phyloP scores from a whole-genome alignment of 2,113 vertebrate genomes.

The Mus pahari region DNA sequence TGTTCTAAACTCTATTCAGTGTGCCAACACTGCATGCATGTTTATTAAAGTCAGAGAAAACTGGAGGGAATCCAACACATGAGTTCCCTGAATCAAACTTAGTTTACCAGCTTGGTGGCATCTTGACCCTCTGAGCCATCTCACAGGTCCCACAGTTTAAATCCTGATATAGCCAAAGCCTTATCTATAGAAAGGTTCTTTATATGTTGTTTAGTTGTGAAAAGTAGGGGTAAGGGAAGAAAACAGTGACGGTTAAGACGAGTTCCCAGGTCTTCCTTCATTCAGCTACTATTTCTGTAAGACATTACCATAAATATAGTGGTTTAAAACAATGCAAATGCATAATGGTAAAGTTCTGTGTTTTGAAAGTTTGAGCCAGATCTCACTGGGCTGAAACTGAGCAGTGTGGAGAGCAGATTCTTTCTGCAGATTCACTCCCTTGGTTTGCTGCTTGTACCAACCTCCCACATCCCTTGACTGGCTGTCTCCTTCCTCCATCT shows the following conservation, averaged over 20 bases:
- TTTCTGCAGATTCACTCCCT: background rate
- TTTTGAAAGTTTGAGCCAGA: background rate
- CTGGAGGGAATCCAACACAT: background rate
- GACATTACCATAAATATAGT: background rate
- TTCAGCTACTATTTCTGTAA: background rate
- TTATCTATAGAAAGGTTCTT: background rate
- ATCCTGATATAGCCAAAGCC: background rate
- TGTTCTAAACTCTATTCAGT: background rate
- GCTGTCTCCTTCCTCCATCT: background rate
- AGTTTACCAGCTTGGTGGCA: background rate
- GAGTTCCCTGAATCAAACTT: background rate
- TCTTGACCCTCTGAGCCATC: background rate
- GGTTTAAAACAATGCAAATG: background rate
- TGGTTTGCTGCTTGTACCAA: background rate
- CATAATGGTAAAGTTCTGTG: background rate
- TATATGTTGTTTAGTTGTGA: background rate
- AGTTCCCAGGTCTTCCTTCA: background rate
- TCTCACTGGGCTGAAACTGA: background rate
- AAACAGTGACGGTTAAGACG: background rate
- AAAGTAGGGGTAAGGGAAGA: background rate
- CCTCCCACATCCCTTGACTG: background rate
- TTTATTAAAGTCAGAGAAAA: background rate
- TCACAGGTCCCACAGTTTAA: background rate
- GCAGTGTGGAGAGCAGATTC: background rate
- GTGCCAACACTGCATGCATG: background rate